phyloP scores from a whole-genome alignment of 2,797 vertebrate species.

The Florisuga fusca region DNA sequence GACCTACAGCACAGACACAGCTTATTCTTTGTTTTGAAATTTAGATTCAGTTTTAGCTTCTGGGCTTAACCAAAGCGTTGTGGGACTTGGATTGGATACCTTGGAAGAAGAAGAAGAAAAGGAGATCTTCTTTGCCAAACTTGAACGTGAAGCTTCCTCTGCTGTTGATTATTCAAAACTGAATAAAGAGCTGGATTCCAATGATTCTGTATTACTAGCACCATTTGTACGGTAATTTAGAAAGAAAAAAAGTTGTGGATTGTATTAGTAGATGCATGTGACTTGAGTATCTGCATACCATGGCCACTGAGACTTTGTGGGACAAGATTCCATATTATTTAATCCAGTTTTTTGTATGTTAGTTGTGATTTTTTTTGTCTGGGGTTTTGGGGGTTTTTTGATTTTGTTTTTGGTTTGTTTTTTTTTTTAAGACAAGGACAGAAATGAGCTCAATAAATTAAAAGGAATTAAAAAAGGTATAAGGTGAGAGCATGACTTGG shows the following conservation, averaged over 20 bases:
- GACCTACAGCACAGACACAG: neutral
- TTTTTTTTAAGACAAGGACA: neutral
- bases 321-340: neutral
- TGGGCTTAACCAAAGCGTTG: slow-evolving; percentile 62
- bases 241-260: neutral
- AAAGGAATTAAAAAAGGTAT: neutral
- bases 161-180: slow-evolving; percentile 88
- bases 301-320: neutral
- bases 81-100: slow-evolving; percentile 84
- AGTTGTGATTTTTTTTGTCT: neutral
- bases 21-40: slow-evolving; percentile 5
- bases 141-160: slow-evolving; percentile 85
- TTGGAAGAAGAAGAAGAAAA: slow-evolving; percentile 91
- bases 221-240: slow-evolving; percentile 74
- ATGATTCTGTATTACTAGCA: slow-evolving; percentile 72
- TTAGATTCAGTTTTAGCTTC: slow-evolving; percentile 78
- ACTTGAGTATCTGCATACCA: neutral
- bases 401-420: neutral
- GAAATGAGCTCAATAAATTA: neutral
- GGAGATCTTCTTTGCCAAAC: slow-evolving; percentile 85
- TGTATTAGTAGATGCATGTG: neutral
- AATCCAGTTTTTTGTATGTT: neutral
- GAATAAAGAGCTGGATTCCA: slow-evolving; percentile 88
- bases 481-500: neutral
- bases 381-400: too few relatives aligned